Percentiles rank a stretch among this genome's conserved stretches.
phyloP scores from a whole-genome alignment of 2,113 vertebrate species.

The Psammodynastes pulverulentus region DNA sequence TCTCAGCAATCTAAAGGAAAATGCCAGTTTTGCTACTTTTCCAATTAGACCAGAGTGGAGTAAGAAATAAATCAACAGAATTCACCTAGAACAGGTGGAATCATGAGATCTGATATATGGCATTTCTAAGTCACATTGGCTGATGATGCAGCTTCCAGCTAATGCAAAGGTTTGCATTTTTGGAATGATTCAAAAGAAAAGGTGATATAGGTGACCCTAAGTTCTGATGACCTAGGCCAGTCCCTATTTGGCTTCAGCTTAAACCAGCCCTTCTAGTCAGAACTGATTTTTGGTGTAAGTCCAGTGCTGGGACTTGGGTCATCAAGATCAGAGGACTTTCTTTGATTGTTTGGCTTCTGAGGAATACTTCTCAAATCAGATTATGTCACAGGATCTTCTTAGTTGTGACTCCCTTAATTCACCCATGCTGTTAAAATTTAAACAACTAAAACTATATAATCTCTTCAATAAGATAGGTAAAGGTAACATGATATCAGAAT shows the following conservation, averaged over 20 bases:
- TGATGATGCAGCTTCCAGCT: background rate
- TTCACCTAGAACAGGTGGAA: background rate
- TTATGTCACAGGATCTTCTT: background rate
- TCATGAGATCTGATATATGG: background rate
- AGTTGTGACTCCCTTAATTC: background rate
- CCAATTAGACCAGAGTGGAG: background rate
- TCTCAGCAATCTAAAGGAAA: background rate
- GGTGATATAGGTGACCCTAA: background rate
- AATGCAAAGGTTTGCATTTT: background rate
- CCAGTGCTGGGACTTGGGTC: background rate
- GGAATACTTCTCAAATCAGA: background rate
- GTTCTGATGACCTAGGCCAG: background rate
- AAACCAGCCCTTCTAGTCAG: background rate
- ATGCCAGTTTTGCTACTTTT: background rate
- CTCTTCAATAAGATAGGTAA: background rate
- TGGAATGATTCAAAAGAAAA: background rate
- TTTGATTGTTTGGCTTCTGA: background rate
- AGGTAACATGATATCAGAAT: background rate
- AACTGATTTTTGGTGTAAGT: background rate
- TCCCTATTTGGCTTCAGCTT: background rate
- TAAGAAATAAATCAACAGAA: background rate
- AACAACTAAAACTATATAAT: background rate
- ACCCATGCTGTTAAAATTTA: background rate
- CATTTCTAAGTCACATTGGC: background rate
- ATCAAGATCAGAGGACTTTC: background rate